Conservation (phyloP, 2,888 invertebrate genomes). For the Dinocampus coccinellae region DNA sequence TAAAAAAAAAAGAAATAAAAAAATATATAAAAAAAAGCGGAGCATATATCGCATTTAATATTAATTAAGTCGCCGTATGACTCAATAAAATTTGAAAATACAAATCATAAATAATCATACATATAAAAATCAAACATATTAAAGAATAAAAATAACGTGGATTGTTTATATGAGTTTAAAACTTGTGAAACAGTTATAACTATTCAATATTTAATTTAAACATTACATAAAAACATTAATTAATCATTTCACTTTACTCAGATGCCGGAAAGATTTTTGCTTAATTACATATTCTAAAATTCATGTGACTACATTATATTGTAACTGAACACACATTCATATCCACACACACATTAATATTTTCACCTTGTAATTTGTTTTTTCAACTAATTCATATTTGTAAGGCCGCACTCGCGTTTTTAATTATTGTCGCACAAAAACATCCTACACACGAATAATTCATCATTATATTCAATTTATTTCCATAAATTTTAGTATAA, state of each 20-base stretch:
- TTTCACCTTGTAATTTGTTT: slow-evolving; percentile 1
- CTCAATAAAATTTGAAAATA: background rate
- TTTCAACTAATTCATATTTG: background rate
- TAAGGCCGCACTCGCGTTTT: background rate
- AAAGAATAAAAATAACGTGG: no score
- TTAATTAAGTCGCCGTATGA: background rate
- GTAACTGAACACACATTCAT: background rate
- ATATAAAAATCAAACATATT: background rate
- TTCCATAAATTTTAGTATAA: no score
- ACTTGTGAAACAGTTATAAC: background rate
- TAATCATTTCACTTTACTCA: background rate
- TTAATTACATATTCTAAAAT: background rate
- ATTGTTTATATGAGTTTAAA: background rate
- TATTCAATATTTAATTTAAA: background rate
- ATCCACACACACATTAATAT: background rate
- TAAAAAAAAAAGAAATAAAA: no score
- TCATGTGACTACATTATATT: background rate
- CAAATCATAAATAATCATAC: slow-evolving; percentile 2
- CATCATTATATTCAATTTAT: background rate
- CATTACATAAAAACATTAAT: background rate
- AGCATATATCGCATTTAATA: background rate
- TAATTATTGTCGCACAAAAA: background rate
- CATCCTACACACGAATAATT: background rate
- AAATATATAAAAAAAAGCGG: no score
- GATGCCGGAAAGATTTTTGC: slow-evolving; percentile 1